These are phyloP conservation scores for Stratiomys singularior DNA, from an alignment of 2,888 invertebrate species.

Conservation along the genomic window DNA sequence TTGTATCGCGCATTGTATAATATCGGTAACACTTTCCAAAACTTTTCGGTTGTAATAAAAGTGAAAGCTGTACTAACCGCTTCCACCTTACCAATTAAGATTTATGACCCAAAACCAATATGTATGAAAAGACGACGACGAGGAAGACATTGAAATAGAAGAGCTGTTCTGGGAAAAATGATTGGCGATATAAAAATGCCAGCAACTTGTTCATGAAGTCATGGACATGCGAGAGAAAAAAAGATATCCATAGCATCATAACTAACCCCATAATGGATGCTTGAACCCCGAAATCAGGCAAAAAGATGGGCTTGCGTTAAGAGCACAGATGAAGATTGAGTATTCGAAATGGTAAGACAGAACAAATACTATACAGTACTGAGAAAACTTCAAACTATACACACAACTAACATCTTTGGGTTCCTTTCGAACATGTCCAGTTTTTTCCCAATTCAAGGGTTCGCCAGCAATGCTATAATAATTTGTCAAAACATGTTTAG, in stretches of 20 bases:
- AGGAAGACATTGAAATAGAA: constrained; percentile 14
- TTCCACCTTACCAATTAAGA: constrained; percentile 52
- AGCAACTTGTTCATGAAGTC: constrained; percentile 43
- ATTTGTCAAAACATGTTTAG: constrained; percentile 26
- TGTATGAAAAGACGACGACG: constrained; percentile 22
- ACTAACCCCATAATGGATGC: background rate
- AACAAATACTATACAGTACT: too few species aligned
- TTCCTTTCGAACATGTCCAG: too few species aligned
- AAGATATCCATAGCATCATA: background rate
- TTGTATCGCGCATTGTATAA: background rate
- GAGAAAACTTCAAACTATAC: too few species aligned
- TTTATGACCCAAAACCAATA: constrained; percentile 52
- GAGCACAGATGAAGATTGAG: background rate
- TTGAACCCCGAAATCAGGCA: background rate
- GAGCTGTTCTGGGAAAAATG: constrained; percentile 2
- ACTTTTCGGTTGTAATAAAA: constrained; percentile 41
- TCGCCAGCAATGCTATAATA: background rate
- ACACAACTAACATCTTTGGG: too few species aligned
- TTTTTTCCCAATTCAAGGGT: too few species aligned
- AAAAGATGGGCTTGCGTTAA: background rate
- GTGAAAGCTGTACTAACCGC: constrained; percentile 49
- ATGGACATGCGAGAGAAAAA: constrained; percentile 18
- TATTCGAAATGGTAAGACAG: background rate
- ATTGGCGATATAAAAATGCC: constrained; percentile 22
- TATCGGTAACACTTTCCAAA: background rate